Conservation (phyloP, 2,888 invertebrate genomes). For the Yponomeuta plumbellus region DNA sequence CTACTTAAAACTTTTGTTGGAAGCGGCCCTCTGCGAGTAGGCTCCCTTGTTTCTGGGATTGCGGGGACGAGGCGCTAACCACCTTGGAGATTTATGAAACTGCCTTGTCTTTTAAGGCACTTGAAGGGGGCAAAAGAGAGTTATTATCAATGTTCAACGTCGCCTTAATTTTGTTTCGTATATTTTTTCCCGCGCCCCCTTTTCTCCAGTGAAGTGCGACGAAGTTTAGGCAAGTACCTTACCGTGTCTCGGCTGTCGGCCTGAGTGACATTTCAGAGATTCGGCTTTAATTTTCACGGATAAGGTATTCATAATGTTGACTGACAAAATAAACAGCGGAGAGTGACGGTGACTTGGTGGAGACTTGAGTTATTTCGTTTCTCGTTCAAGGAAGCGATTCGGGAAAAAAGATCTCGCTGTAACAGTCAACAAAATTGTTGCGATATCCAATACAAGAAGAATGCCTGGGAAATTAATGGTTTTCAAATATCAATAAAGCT, state of each 20-base stretch:
- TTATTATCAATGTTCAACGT: constrained; percentile 55
- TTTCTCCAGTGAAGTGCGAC: constrained; percentile 32
- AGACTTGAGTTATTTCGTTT: neutral
- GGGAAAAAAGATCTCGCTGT: neutral
- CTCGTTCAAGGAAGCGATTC: too few species aligned
- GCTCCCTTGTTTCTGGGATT: constrained; percentile 50
- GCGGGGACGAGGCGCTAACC: constrained; percentile 58
- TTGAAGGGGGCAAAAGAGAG: constrained; percentile 43
- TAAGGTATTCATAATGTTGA: neutral
- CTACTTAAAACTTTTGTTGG: constrained; percentile 54
- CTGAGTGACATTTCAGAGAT: neutral
- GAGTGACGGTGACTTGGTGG: neutral
- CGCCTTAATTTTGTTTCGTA: constrained; percentile 44
- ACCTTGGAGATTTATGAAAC: constrained; percentile 61
- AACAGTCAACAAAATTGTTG: neutral
- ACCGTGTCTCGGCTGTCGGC: neutral
- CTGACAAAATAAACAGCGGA: neutral
- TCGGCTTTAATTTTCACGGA: neutral
- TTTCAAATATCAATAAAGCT: too few species aligned
- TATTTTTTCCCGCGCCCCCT: constrained; percentile 21
- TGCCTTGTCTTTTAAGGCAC: constrained; percentile 56
- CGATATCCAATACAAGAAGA: too few species aligned
- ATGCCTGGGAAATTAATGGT: too few species aligned
- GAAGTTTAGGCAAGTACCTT: neutral
- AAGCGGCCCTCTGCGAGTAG: constrained; percentile 39